Base-by-base conservation (phyloP, 2,113 vertebrate genomes). In the Pomatostomus ruficeps region DNA sequence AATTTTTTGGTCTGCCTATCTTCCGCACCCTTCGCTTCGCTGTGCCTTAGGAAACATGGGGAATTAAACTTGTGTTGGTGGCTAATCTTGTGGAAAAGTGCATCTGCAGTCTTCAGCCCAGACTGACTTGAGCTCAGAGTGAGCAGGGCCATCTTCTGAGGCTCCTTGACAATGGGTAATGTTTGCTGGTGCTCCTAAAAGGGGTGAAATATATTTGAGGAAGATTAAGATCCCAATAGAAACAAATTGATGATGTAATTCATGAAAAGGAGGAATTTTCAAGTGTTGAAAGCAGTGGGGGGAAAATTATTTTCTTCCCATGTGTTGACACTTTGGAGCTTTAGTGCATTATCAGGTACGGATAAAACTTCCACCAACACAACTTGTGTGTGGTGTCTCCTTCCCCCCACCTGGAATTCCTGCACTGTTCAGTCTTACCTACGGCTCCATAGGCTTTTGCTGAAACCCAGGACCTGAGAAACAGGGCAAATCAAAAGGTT, bases 321-420 rank as follows among this genome's bases (percentile, higher is more conserved):
- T 24, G 2, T 59, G 45, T 55, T 62, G 46, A 26, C 11, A 12
- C 76, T 75, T 59, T 68, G 5, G 23, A 83, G 31, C 10, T 55
- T 79, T 59, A 55, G n/a, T 16, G 11, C 66, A 14, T 76, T 86
- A 55, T 51, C 12, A 59, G 49, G 22, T 49, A 26, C 6, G 28
- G 26, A 54, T 38, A 33, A 45, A 45, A 29, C 14, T 46, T 78
- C 14, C 8, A 54, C 2, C 40, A 52, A 14, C 9, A n/a, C 15
- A 57, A 3, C 9, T 49, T 9, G 0, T 7, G 38, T 35, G 14
- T 1, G 1, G 25, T 45, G 25, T 22, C 25, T 57, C 11, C 26
- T 16, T 61, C 10, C 21, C 20, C 14, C 5, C 12, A 7, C 3
- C 33, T 18, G 21, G 26, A 54, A 46, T 49, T 49, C 10, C 23